phyloP scores from a whole-genome alignment of 35 echinoderm and acorn worm species.

The Heliocidaris tuberculata region DNA sequence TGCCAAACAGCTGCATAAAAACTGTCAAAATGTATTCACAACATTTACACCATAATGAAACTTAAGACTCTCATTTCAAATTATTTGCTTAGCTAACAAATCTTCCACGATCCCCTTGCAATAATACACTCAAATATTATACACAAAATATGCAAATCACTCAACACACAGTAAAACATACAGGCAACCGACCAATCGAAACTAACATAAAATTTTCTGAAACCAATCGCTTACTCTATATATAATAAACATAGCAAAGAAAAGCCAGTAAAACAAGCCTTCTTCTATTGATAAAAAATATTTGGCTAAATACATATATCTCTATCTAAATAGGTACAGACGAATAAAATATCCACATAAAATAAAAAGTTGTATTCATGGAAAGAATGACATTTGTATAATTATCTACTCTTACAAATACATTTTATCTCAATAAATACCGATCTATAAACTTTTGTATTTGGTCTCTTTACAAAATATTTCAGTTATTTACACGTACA shows the following conservation, averaged over 20 bases:
- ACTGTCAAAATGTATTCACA: not conserved
- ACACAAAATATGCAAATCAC: not conserved
- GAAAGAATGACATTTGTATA: not conserved
- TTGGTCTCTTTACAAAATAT: constrained; percentile 18
- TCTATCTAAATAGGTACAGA: not conserved
- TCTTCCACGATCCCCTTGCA: not conserved
- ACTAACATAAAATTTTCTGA: not conserved
- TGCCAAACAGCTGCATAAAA: not conserved
- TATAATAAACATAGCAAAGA: not conserved
- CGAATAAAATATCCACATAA: not conserved
- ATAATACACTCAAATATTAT: not conserved
- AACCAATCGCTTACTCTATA: not conserved
- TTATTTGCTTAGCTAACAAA: not conserved
- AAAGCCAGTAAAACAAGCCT: not conserved
- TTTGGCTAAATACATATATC: not conserved
- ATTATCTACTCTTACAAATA: not conserved
- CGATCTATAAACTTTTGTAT: not conserved
- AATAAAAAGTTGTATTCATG: not conserved
- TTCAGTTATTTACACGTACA: not conserved
- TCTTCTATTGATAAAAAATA: not conserved
- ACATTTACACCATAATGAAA: not conserved
- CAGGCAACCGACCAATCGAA: not conserved
- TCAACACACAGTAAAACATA: not conserved
- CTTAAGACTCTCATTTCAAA: not conserved
- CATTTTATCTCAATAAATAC: not conserved